These are phyloP conservation scores for Orussus abietinus DNA, from an alignment of 1,140 invertebrate genomes.

Conservation along the genomic window DNA sequence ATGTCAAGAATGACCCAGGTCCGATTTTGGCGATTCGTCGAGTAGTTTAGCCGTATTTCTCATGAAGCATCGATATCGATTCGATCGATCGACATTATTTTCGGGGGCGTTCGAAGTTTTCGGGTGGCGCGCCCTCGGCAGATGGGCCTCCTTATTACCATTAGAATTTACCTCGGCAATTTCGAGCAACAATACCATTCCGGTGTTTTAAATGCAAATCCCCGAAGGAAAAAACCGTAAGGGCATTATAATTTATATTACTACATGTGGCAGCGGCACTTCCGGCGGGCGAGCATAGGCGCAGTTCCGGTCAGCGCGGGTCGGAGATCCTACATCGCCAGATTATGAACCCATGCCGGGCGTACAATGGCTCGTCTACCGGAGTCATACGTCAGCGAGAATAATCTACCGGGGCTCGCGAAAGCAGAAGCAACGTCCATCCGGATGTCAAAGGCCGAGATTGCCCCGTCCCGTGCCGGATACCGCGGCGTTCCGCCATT, in stretches of 20 bases:
- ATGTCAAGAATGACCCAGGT: no score
- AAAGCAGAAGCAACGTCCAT: no score
- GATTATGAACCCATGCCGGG: constrained; percentile 47
- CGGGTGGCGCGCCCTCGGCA: no score
- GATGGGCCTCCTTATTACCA: constrained; percentile 33
- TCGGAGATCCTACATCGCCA: constrained; percentile 50
- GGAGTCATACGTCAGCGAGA: constrained; percentile 44
- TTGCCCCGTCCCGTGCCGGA: no score
- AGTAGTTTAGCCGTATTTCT: no score
- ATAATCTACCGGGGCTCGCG: constrained; percentile 39
- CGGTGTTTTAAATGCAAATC: constrained; percentile 47
- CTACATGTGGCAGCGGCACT: constrained; percentile 51
- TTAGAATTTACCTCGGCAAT: constrained; percentile 39
- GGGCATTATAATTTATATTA: constrained; percentile 54
- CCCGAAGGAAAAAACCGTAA: constrained; percentile 49
- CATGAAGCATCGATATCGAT: no score
- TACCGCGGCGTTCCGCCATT: no score
- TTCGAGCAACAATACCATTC: constrained; percentile 36
- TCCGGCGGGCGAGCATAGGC: constrained; percentile 49
- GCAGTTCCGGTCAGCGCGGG: constrained; percentile 50
- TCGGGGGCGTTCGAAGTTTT: no score
- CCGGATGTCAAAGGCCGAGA: no score
- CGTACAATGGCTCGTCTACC: constrained; percentile 49
- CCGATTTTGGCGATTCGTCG: no score
- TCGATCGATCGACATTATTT: no score